Percentiles rank a stretch among this genome's conserved stretches.
Evolutionary conservation across 2,113 vertebrate species (phyloP).

Genomic region (Glaucomys volans): DNA sequence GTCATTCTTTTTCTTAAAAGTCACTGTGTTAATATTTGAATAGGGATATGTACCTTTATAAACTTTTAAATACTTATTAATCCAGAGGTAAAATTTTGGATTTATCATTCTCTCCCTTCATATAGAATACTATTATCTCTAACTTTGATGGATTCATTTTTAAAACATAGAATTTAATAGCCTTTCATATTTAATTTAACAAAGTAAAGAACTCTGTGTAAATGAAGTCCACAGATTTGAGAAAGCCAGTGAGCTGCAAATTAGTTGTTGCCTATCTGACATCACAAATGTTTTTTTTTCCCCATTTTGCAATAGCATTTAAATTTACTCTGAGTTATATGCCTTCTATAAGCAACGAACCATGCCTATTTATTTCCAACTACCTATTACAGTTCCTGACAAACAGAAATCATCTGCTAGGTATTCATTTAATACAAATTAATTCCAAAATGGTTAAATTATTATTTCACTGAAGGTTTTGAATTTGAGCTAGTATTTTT

Average conservation of each 20-base stretch:
- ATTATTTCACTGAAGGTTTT: background rate
- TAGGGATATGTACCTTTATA: background rate
- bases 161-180: background rate
- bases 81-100: background rate
- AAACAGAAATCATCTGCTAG: background rate
- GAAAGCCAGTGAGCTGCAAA: background rate
- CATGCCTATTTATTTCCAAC: background rate
- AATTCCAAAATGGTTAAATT: background rate
- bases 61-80: background rate
- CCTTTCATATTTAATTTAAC: background rate
- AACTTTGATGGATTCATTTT: background rate
- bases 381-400: background rate
- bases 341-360: background rate
- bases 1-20: background rate
- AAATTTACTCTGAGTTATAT: background rate
- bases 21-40: background rate
- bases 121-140: background rate
- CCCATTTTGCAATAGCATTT: background rate
- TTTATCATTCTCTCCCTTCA: background rate
- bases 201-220: background rate
- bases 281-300: background rate
- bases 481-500: background rate
- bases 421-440: background rate
- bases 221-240: background rate
- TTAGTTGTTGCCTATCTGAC: background rate